These are phyloP conservation scores for Raja brachyura DNA, from an alignment of 2,113 vertebrate genomes.

Conservation along the genomic window DNA sequence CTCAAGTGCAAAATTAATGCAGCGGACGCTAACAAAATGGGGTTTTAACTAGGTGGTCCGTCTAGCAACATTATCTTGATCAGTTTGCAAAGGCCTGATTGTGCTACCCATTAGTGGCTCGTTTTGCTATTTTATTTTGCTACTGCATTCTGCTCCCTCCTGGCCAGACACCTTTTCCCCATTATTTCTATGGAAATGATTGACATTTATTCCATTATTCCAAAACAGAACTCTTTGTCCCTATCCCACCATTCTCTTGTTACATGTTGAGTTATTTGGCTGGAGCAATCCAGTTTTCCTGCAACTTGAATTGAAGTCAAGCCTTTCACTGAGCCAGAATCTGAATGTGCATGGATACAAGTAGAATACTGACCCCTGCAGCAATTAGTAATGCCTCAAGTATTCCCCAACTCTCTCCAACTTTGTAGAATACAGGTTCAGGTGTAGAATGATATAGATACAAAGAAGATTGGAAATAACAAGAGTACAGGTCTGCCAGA, in stretches of 20 bases:
- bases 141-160: not conserved
- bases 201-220: not conserved
- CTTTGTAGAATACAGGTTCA: not conserved
- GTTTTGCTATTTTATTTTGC: too few species aligned
- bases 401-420: not conserved
- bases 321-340: not conserved
- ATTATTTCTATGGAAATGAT: not conserved
- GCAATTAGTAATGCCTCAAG: not conserved
- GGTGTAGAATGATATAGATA: not conserved
- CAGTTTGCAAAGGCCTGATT: not conserved
- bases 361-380: not conserved
- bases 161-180: not conserved
- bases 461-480: not conserved
- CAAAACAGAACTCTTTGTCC: not conserved
- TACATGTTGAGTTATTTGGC: not conserved
- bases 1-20: not conserved
- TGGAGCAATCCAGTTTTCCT: not conserved
- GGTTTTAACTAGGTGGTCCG: not conserved
- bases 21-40: not conserved
- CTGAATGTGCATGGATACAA: not conserved
- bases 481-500: not conserved
- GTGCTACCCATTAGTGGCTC: not conserved
- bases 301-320: not conserved
- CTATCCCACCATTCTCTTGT: not conserved
- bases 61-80: not conserved